Percentiles rank a stretch among this genome's conserved stretches.
Evolutionary conservation across 2,797 vertebrate species (phyloP).

Genomic region (Anableps anableps): DNA sequence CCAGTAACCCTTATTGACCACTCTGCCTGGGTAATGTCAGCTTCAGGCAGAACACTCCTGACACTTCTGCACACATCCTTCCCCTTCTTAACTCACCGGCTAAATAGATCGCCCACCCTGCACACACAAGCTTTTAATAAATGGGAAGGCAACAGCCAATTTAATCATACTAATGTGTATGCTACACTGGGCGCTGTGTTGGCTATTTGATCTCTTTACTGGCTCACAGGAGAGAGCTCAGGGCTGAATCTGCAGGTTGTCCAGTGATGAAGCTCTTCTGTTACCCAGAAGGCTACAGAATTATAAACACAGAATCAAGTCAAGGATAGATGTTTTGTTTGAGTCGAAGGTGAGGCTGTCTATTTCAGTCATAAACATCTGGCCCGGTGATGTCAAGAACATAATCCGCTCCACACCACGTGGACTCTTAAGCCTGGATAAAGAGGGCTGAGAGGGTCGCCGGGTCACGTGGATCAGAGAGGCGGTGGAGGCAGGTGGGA

Average conservation of each 20-base stretch:
- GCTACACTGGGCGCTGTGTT: slow-evolving; percentile 49
- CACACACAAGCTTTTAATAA: slow-evolving; percentile 60
- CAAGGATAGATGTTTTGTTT: slow-evolving; percentile 43
- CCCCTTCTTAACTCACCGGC: background rate
- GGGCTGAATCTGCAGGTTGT: slow-evolving; percentile 17
- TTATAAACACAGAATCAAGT: slow-evolving; percentile 13
- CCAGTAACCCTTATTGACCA: slow-evolving; percentile 47
- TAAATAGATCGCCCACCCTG: slow-evolving; percentile 34
- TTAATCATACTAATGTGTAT: slow-evolving; percentile 71
- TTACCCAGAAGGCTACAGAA: background rate
- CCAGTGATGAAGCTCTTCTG: background rate
- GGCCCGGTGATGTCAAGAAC: slow-evolving; percentile 78
- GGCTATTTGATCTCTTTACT: slow-evolving; percentile 46
- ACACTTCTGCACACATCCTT: slow-evolving; percentile 7
- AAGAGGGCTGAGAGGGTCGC: slow-evolving; percentile 65
- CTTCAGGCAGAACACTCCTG: slow-evolving; percentile 20
- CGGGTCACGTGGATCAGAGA: slow-evolving; percentile 62
- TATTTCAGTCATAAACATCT: slow-evolving; percentile 81
- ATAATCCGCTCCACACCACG: slow-evolving; percentile 79
- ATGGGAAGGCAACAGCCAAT: slow-evolving; percentile 52
- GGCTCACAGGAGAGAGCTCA: slow-evolving; percentile 16
- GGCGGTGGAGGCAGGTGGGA: slow-evolving; percentile 29
- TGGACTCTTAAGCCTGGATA: slow-evolving; percentile 78
- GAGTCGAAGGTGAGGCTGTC: slow-evolving; percentile 43
- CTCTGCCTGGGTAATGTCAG: slow-evolving; percentile 22